Evolutionary conservation across 1,140 invertebrate genomes (phyloP), one percentile per base, ranked within the genome.

Genomic region (Lineus longissimus): DNA sequence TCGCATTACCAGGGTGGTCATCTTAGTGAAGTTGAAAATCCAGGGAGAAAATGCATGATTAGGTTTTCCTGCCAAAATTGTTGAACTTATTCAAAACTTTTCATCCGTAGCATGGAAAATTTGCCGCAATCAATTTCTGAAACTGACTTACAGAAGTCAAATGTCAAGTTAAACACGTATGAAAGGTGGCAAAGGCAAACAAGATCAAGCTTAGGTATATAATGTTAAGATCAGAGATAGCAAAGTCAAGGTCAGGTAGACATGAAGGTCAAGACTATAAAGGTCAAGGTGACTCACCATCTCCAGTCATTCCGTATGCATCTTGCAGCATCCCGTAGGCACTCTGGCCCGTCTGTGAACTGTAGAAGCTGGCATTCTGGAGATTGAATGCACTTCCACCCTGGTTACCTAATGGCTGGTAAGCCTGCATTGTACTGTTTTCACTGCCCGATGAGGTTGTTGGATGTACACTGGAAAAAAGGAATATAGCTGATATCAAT

Each of bases 251-350:
- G 23, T 27, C n/a, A 29, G 30, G 11, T 22, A 4, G 27, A 7
- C 15, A 7, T 25, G n/a, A 33, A 57, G n/a, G 23, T 22, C 17
- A 17, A 25, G 23, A 17, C 30, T 6, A 25, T 22, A 4, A 57
- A 29, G 23, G 30, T 31, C 27, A 29, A 22, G 23, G 17, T 57
- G 4, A 57, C 55, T 57, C 30, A 57, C 55, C 55, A 57, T 57
- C 55, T 29, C 17, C 23, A 57, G 55, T 7, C 55, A 57, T 57
- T 29, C 55, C 59, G 30, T 70, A 72, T 17, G 70, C 64, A 57
- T 72, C 68, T 22, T 63, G 69, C 22, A 72, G 63, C 13, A 70
- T 64, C 27, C 63, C 64, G 57, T 72, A 72, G 7, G 70, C 59
- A 25, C 59, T 62, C 22, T 65, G 51, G 27, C 54, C 55, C n/a